Evolutionary conservation across 2,888 invertebrate genomes (phyloP).

Genomic region (Acanthosepion esculentum): DNA sequence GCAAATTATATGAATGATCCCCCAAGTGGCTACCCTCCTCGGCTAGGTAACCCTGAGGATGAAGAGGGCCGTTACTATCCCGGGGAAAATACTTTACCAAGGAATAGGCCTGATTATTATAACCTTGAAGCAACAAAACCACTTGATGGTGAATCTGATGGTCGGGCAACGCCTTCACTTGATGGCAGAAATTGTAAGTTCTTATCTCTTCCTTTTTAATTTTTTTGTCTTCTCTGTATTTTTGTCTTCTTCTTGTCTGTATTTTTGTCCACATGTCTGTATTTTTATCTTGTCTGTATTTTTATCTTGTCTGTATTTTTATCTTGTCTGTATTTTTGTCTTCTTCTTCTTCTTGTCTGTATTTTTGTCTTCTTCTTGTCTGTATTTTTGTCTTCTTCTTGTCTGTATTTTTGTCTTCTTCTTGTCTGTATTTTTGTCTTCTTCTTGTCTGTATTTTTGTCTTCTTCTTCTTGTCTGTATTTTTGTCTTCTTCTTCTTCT

Average conservation of each 20-base stretch:
- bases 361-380: no score
- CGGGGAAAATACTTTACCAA: conserved; percentile 54
- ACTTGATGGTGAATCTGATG: conserved; percentile 58
- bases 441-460: background rate
- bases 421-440: background rate
- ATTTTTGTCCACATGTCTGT: no score
- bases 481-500: no score
- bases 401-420: no score
- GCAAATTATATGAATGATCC: conserved; percentile 42
- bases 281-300: no score
- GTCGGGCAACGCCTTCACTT: conserved; percentile 60
- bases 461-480: no score
- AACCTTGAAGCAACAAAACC: background rate
- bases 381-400: background rate
- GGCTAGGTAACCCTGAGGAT: conserved; percentile 37
- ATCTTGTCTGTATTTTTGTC: no score
- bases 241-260: no score
- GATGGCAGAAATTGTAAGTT: conserved; percentile 54
- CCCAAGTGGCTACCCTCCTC: conserved; percentile 40
- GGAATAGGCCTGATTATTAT: conserved; percentile 50
- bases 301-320: no score
- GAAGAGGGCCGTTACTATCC: conserved; percentile 48
- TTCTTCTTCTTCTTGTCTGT: no score
- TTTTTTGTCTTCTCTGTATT: no score
- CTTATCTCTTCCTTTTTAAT: no score